Conservation (phyloP, 1,140 invertebrate species). For the Polyergus mexicanus region DNA sequence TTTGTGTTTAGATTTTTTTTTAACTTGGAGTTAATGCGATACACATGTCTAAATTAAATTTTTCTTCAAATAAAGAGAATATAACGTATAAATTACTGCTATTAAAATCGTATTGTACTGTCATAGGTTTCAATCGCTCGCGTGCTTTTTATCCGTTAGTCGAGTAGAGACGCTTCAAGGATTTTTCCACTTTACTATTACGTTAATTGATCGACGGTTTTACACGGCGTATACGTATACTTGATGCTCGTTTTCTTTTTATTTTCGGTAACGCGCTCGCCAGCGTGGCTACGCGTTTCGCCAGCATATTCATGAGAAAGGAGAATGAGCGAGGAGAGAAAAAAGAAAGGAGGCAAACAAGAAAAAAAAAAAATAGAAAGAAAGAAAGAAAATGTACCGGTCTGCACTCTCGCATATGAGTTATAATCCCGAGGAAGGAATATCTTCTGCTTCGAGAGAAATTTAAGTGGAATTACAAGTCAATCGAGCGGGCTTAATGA, state of each 20-base stretch:
- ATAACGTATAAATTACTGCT: too few relatives aligned
- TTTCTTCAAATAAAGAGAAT: too few relatives aligned
- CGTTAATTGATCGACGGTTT: slow-evolving; percentile 29
- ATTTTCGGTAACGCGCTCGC: slow-evolving; percentile 22
- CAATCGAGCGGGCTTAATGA: slow-evolving; percentile 37
- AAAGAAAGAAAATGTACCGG: not conserved
- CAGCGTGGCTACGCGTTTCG: not conserved
- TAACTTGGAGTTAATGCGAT: too few relatives aligned
- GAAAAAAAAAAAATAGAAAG: too few relatives aligned
- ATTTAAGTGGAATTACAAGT: slow-evolving; percentile 49
- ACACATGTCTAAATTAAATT: too few relatives aligned
- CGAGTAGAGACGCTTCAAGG: not conserved
- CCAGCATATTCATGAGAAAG: slow-evolving; percentile 13
- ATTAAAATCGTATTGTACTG: too few relatives aligned
- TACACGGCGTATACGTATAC: not conserved
- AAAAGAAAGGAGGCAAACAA: not conserved
- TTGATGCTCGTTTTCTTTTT: not conserved
- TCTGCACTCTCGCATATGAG: slow-evolving; percentile 17
- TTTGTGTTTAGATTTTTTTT: too few relatives aligned
- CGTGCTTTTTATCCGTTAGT: not conserved
- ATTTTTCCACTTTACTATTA: slow-evolving; percentile 1
- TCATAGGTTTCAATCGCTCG: not conserved
- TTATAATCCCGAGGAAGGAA: not conserved
- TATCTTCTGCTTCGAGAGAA: slow-evolving; percentile 28
- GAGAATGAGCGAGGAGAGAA: not conserved